Evolutionary conservation across 2,888 invertebrate species (phyloP), one percentile per base, ranked within the genome.

Genomic region (Hypsopygia costalis): DNA sequence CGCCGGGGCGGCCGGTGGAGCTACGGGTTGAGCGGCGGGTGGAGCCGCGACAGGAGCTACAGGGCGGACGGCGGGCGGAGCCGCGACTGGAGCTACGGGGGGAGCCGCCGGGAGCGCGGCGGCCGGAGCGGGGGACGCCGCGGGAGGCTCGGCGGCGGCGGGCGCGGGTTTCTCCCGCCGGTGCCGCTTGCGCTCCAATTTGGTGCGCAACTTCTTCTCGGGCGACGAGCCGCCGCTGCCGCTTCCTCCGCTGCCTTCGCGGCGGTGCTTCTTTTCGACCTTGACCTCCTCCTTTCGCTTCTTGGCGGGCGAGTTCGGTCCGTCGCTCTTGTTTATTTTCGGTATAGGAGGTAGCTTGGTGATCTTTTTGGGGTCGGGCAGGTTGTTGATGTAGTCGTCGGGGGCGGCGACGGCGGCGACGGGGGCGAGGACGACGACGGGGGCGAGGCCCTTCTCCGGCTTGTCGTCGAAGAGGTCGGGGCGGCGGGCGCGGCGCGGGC

Each of bases 291-390:
- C 71, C 40, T 68, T 71, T 7, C 69, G 61, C 28, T 59, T 61
- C 40, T 73, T 73, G 1, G 30, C 30, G 8, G 36, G 30, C 3
- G 30, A 29, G 20, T 30, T 30, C 7, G 54, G 48, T 3, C 36
- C 43, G 8, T 53, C 62, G 20, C 62, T 69, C 31, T 73, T 57
- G 6, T 60, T 59, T 4, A 83, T 55, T 51, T 83, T 85, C 1
- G 87, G 87, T 39, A 87, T 88, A 11, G 89, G 87, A 5, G 88
- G 88, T 32, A 88, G 68, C 43, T 80, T 80, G 58, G 68, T 76
- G 37, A 85, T 80, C 36, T 51, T 71, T 34, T 75, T 73, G 8
- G 78, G 56, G 40, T 81, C 82, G 1, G 70, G 58, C 11, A 70
- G 56, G 16, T 69, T 69, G 22, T 69, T 67, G 4, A 74, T 51